phyloP scores from a whole-genome alignment of 2,113 vertebrate genomes.

The Tragelaphus strepsiceros region DNA sequence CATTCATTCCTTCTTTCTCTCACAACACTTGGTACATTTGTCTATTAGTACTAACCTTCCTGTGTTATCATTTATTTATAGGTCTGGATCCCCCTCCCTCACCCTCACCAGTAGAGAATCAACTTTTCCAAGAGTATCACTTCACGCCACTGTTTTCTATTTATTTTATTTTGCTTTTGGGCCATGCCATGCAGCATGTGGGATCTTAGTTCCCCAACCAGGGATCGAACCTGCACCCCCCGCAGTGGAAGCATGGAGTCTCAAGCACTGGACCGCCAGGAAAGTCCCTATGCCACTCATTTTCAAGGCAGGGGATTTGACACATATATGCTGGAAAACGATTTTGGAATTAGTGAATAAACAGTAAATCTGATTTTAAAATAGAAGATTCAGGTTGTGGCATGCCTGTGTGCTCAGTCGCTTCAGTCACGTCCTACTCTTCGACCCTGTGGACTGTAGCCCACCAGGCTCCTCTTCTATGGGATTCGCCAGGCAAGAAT shows the following conservation, averaged over 20 bases:
- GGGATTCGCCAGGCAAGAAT: not conserved
- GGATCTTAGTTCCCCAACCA: not conserved
- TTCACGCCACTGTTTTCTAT: not conserved
- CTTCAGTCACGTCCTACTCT: not conserved
- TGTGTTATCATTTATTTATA: not conserved
- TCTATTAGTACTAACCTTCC: not conserved
- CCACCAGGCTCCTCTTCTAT: not conserved
- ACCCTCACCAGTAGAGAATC: not conserved
- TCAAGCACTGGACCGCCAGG: not conserved
- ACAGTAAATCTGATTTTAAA: not conserved
- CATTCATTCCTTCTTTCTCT: not conserved
- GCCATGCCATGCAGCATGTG: not conserved
- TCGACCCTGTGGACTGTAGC: not conserved
- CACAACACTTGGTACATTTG: not conserved
- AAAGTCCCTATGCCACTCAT: not conserved
- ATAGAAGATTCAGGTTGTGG: not conserved
- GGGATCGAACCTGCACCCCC: not conserved
- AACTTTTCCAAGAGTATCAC: not conserved
- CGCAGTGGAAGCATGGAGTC: not conserved
- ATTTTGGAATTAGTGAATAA: not conserved
- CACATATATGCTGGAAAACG: not conserved
- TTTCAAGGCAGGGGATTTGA: not conserved
- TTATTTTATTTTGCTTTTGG: not conserved
- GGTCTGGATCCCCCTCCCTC: not conserved
- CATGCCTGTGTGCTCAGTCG: not conserved